Evolutionary conservation across 2,888 invertebrate genomes (phyloP).

Genomic region (Pasiphila rectangulata): DNA sequence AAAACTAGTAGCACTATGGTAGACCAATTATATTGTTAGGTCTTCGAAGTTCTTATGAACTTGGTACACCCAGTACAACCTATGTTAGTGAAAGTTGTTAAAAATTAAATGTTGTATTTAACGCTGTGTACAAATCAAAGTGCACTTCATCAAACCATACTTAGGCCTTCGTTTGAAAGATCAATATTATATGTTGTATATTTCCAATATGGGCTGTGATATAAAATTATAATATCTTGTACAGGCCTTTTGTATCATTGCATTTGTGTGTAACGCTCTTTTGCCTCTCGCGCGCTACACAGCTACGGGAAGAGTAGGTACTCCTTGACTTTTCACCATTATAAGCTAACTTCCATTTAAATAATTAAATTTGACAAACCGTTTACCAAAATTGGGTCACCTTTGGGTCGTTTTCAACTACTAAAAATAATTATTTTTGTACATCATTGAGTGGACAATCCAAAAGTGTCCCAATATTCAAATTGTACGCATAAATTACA

Average conservation of each 20-base stretch:
- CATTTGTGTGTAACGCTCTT: constrained; percentile 60
- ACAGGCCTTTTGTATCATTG: constrained; percentile 83
- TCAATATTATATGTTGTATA: constrained; percentile 81
- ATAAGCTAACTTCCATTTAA: background rate
- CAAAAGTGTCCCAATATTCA: constrained; percentile 38
- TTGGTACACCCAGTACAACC: constrained; percentile 51
- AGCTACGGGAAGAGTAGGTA: constrained; percentile 8
- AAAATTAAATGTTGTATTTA: constrained; percentile 72
- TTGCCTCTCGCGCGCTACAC: constrained; percentile 40
- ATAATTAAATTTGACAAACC: background rate
- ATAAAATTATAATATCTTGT: constrained; percentile 84
- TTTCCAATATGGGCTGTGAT: constrained; percentile 91
- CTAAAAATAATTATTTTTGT: constrained; percentile 59
- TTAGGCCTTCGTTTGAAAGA: constrained; percentile 74
- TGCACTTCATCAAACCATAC: constrained; percentile 75
- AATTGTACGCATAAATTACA: constrained; percentile 8
- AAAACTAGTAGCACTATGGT: constrained; percentile 10
- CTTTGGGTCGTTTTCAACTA: constrained; percentile 45
- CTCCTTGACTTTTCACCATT: too few species aligned
- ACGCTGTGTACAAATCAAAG: constrained; percentile 80
- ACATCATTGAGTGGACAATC: constrained; percentile 43
- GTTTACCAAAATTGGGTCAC: constrained; percentile 34
- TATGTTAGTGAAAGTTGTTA: constrained; percentile 67
- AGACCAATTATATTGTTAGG: constrained; percentile 25
- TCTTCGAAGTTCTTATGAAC: constrained; percentile 19